phyloP scores from a whole-genome alignment of 2,113 vertebrate species.

The Lamprotornis superbus region DNA sequence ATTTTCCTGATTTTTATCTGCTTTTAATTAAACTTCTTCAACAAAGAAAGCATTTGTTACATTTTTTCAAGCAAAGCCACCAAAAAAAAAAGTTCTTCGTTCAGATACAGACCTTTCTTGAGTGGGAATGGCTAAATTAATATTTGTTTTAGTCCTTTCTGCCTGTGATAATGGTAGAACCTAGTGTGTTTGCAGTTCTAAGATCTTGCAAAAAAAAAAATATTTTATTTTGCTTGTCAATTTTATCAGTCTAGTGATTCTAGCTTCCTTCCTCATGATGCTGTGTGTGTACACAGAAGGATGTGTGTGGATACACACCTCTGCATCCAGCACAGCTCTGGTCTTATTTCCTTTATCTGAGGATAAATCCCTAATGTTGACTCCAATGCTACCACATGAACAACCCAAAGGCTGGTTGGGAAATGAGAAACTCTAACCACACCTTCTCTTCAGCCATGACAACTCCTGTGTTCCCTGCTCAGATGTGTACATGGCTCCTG shows the following conservation, averaged over 20 bases:
- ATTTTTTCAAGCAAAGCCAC: slow-evolving; percentile 11
- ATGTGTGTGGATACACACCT: not conserved
- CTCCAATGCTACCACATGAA: not conserved
- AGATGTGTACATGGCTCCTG: fast-evolving
- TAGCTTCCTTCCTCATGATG: not conserved
- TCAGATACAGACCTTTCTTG: not conserved
- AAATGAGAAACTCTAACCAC: not conserved
- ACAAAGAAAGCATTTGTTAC: slow-evolving; percentile 70
- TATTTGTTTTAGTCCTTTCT: not conserved
- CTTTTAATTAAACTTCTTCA: slow-evolving; percentile 82
- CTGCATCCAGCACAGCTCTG: not conserved
- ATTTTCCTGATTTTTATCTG: slow-evolving; percentile 78
- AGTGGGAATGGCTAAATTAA: not conserved
- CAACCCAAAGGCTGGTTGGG: not conserved
- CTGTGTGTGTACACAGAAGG: not conserved
- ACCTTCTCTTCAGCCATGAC: not conserved
- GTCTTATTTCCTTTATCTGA: not conserved
- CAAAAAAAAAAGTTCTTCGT: not conserved
- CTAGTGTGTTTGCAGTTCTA: not conserved
- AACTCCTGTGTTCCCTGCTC: not conserved
- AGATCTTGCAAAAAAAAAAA: not conserved
- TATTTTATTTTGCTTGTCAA: not conserved
- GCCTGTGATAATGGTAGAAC: not conserved
- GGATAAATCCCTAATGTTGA: not conserved
- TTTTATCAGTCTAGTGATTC: not conserved